Evolutionary conservation across 2,797 vertebrate genomes (phyloP).

Genomic region (Choloepus didactylus): DNA sequence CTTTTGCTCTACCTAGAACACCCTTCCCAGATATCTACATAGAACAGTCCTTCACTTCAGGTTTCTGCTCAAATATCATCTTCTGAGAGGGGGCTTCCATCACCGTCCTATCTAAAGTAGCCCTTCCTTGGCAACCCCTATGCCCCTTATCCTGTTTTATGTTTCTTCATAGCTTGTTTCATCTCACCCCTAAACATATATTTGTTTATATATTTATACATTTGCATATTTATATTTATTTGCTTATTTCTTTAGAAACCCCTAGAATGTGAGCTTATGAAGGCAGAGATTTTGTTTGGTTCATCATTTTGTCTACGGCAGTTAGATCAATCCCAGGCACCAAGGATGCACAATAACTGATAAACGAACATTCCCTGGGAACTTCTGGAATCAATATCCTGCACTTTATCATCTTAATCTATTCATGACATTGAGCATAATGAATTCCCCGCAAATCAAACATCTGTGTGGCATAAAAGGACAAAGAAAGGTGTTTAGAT

Average conservation of each 20-base stretch:
- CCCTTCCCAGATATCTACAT: no score
- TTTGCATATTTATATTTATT: not conserved
- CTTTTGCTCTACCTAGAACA: no score
- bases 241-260: not conserved
- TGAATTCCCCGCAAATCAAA: not conserved
- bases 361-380: constrained; percentile 1
- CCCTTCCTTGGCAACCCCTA: no score
- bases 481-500: not conserved
- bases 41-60: no score
- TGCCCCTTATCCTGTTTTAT: not conserved
- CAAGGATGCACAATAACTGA: not conserved
- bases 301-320: not conserved
- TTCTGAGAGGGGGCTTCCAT: no score
- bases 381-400: constrained; percentile 20
- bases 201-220: not conserved
- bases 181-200: not conserved
- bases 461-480: not conserved
- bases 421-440: constrained; percentile 17
- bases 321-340: constrained; percentile 24
- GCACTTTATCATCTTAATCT: not conserved
- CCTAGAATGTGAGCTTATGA: not conserved
- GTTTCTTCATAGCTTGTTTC: not conserved
- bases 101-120: no score
- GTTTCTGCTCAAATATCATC: no score
- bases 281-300: constrained; percentile 29